Evolutionary conservation across 1,140 invertebrate species (phyloP).

Genomic region (Berghia stephanieae): DNA sequence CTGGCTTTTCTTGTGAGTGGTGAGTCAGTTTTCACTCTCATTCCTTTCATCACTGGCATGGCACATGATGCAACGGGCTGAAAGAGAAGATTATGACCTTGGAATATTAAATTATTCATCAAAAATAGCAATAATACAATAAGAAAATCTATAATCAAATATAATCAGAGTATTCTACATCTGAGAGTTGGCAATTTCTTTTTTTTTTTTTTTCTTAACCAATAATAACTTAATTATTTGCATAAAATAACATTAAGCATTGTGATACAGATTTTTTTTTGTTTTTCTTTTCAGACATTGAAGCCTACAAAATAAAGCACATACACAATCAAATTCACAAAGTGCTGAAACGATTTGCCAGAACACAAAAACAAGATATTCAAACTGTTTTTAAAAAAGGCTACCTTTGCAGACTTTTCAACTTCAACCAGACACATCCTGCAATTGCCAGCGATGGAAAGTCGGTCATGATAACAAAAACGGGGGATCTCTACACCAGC

Average conservation of each 20-base stretch:
- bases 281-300: no score
- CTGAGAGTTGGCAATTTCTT: no score
- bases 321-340: no score
- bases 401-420: constrained; percentile 88
- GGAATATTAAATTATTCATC: neutral
- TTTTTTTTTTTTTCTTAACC: no score
- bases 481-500: constrained; percentile 97
- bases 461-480: constrained; percentile 98
- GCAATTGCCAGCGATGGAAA: constrained; percentile 95
- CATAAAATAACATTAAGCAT: no score
- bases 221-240: no score
- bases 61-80: constrained; percentile 99
- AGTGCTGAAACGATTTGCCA: no score
- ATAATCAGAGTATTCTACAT: neutral
- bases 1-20: constrained; percentile 93
- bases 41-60: constrained; percentile 99
- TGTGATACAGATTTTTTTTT: no score
- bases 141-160: neutral
- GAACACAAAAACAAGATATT: no score
- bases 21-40: constrained; percentile 96
- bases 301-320: no score
- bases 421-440: constrained; percentile 99
- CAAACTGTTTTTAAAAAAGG: neutral
- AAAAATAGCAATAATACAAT: neutral
- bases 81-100: constrained; percentile 43